Base-by-base conservation (phyloP, 2,888 invertebrate species). In the Drosophila diplacantha region DNA sequence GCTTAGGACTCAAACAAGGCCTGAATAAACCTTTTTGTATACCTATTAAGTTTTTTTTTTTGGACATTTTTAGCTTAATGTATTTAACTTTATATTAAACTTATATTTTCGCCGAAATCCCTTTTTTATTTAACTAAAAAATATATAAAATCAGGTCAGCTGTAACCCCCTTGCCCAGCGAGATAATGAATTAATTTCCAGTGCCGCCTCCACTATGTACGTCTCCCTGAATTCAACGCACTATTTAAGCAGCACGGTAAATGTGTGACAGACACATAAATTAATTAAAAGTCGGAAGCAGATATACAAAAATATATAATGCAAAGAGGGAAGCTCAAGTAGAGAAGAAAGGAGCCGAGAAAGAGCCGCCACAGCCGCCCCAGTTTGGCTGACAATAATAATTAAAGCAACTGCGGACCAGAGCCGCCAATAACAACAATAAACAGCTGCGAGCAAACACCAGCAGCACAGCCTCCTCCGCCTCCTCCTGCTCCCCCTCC, bases 231-330 rank as follows among this genome's bases (percentile, higher is more conserved):
- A 31, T 37, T n/a, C 43, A 43, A 61, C 50, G 61, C 61, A 50
- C 61, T 61, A 61, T 61, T 75, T 55, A 59, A 75, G 61, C 62
- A 60, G 55, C 58, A 56, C 39, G 32, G 69, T 38, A 37, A 71
- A 38, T 46, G 44, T 46, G 64, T 52, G 52, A 66, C 58, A 69
- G 60, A 38, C 52, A 63, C 64, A 81, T 83, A 83, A 78, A 78
- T 83, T 83, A 83, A 78, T 83, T 83, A 83, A 83, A 73, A 78
- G 83, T 78, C 78, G 81, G 83, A 81, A 78, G 53, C 73, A 74
- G 73, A 83, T 81, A 81, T 58, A 78, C 72, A 46, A 46, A 46
- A 7, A 44, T 29, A 75, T 73, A 81, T 63, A 70, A 62, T 70
- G 68, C 68, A 64, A 55, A 61, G 61, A 49, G 47, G 46, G 54